These are phyloP conservation scores for Budorcas taxicolor DNA, from an alignment of 2,113 vertebrate genomes.

Conservation along the genomic window DNA sequence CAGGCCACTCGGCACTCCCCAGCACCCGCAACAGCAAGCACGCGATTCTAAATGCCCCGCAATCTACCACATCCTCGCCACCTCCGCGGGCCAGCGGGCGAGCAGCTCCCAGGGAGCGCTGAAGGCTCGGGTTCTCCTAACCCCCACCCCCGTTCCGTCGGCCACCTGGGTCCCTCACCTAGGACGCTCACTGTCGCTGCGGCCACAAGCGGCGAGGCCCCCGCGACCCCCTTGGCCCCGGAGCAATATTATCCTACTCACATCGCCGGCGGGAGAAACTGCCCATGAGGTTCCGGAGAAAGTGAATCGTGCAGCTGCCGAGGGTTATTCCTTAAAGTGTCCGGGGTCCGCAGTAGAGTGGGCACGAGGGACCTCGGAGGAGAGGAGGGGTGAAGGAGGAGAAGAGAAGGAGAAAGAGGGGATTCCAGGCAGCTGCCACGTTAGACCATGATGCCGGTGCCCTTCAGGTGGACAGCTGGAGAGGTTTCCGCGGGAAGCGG, in stretches of 20 bases:
- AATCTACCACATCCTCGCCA: constrained; percentile 18
- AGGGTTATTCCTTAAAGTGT: constrained; percentile 63
- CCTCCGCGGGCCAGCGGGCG: background rate
- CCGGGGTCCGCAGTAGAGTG: constrained; percentile 56
- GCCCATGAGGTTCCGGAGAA: constrained; percentile 62
- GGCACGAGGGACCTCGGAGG: constrained; percentile 31
- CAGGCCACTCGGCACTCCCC: background rate
- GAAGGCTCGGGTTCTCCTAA: background rate
- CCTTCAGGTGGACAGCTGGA: constrained; percentile 60
- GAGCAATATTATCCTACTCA: constrained; percentile 43
- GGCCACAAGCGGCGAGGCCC: background rate
- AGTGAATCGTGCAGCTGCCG: constrained; percentile 21
- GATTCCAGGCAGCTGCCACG: constrained; percentile 29
- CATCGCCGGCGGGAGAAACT: constrained; percentile 58
- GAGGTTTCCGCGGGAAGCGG: constrained; percentile 38
- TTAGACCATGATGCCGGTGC: constrained; percentile 62
- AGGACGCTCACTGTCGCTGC: background rate
- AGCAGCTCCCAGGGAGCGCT: background rate
- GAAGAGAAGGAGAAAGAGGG: background rate
- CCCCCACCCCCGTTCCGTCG: background rate
- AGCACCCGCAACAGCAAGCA: background rate
- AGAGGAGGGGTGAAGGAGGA: background rate
- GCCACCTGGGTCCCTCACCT: background rate
- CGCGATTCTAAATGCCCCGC: background rate
- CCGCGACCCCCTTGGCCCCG: background rate